These are phyloP conservation scores for Ditylenchus weischeri DNA, from an alignment of 2,888 invertebrate species.

Conservation along the genomic window DNA sequence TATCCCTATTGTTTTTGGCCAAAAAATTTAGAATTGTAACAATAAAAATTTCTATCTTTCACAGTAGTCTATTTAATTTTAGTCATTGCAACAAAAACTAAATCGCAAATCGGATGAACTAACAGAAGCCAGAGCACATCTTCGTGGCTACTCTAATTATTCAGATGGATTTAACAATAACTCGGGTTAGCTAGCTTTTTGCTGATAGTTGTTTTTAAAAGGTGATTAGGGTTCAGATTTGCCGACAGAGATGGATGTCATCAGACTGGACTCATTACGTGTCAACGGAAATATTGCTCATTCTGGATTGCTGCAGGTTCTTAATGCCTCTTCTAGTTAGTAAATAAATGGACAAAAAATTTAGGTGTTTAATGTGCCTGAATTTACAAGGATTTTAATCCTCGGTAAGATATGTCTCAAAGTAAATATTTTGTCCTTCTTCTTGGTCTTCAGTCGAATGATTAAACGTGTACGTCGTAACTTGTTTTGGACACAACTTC, in stretches of 20 bases:
- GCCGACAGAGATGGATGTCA: constrained; percentile 41
- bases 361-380: constrained; percentile 54
- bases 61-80: constrained; percentile 13
- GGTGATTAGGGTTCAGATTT: constrained; percentile 31
- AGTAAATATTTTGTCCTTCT: not conserved
- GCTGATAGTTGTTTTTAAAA: no score
- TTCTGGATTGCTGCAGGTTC: constrained; percentile 1
- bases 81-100: constrained; percentile 49
- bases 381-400: constrained; percentile 49
- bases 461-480: no score
- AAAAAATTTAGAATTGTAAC: no score
- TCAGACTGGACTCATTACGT: constrained; percentile 26
- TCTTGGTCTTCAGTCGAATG: no score
- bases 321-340: no score
- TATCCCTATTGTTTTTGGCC: no score
- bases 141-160: constrained; percentile 43
- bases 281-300: not conserved
- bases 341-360: constrained; percentile 15
- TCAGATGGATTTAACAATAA: constrained; percentile 3
- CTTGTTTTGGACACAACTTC: no score
- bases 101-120: constrained; percentile 48
- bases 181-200: not conserved
- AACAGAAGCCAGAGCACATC: constrained; percentile 45
- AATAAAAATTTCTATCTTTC: no score
- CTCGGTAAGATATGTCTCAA: constrained; percentile 47